These are phyloP conservation scores for Nematolebias whitei DNA, from an alignment of 2,113 vertebrate species.

Conservation along the genomic window DNA sequence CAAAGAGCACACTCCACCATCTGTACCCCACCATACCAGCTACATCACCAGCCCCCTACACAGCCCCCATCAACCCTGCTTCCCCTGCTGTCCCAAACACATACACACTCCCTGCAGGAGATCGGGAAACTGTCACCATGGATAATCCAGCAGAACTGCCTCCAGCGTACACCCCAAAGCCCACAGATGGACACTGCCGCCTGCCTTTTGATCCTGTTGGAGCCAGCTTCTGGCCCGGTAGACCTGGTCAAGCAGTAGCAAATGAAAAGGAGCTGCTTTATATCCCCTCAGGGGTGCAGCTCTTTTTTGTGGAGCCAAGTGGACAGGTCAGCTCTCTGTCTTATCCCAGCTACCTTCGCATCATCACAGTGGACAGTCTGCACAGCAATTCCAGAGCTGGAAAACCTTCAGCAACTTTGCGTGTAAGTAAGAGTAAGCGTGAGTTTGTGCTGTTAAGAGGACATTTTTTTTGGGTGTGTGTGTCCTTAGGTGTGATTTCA, in stretches of 20 bases:
- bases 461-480: background rate
- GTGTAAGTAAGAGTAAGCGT: conserved; percentile 80
- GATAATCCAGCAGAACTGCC: conserved; percentile 81
- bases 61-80: conserved; percentile 56
- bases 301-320: conserved; percentile 90
- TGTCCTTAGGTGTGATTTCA: conserved; percentile 3
- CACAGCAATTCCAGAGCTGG: conserved; percentile 61
- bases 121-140: conserved; percentile 36
- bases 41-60: conserved; percentile 10
- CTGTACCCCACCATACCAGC: conserved; percentile 82
- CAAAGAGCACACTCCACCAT: conserved; percentile 41
- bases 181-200: conserved; percentile 86
- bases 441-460: background rate
- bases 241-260: conserved; percentile 6
- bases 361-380: conserved; percentile 81
- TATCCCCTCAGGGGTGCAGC: conserved; percentile 91
- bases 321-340: conserved; percentile 93
- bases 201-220: conserved; percentile 80
- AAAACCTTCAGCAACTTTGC: conserved; percentile 85
- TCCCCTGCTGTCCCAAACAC: conserved; percentile 37
- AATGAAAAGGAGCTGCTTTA: conserved; percentile 84
- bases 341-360: conserved; percentile 89
- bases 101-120: conserved; percentile 32
- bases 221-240: conserved; percentile 70
- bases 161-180: conserved; percentile 88